A percentile compares a stretch with the other conserved stretches of the same genome.
Conservation (phyloP, 2,888 invertebrate genomes). For the Mesorhabditis sp. region DNA sequence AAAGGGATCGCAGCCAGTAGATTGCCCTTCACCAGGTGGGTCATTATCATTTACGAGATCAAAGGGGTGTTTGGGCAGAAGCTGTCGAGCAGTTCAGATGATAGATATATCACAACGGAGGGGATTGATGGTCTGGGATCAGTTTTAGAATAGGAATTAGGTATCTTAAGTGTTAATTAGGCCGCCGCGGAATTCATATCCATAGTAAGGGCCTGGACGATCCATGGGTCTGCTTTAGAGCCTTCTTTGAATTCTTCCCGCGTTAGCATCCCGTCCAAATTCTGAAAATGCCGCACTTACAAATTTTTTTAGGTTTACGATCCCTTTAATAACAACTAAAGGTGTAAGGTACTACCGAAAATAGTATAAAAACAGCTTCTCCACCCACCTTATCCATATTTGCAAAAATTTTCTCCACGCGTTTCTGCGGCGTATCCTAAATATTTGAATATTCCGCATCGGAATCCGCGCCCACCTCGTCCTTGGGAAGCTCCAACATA, state of each 20-base stretch:
- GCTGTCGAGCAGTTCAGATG: too few species aligned
- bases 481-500: constrained; percentile 61
- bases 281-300: constrained; percentile 53
- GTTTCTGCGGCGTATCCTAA: constrained; percentile 61
- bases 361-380: background rate
- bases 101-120: too few species aligned
- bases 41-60: too few species aligned
- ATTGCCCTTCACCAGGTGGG: too few species aligned
- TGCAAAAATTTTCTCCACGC: constrained; percentile 62
- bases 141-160: too few species aligned
- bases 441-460: background rate
- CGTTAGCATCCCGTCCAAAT: constrained; percentile 62
- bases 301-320: background rate
- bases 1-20: too few species aligned
- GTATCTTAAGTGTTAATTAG: background rate
- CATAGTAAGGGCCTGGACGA: constrained; percentile 62
- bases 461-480: constrained; percentile 51
- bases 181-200: constrained; percentile 40
- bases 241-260: constrained; percentile 63
- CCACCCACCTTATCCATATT: constrained; percentile 61
- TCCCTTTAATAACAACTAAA: too few species aligned
- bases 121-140: too few species aligned
- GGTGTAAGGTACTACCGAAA: background rate
- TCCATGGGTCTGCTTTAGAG: constrained; percentile 63
- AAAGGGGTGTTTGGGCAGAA: too few species aligned